phyloP scores from a whole-genome alignment of 2,797 vertebrate genomes.

The Sparidentex hasta region DNA sequence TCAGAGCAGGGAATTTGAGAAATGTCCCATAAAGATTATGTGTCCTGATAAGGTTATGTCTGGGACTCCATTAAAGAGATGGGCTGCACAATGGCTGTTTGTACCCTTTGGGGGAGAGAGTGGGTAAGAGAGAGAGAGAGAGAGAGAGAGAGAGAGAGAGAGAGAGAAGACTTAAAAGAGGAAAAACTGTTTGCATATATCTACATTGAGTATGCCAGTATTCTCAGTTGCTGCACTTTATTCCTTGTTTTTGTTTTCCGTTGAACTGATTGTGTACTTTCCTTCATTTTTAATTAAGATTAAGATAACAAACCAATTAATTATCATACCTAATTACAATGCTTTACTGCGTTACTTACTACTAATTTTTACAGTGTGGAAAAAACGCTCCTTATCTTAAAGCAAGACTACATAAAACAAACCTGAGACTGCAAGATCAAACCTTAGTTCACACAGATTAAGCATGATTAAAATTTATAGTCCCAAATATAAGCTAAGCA shows the following conservation, averaged over 20 bases:
- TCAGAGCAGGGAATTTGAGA: constrained; percentile 83
- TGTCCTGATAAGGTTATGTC: constrained; percentile 84
- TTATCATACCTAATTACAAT: neutral
- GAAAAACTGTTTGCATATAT: constrained; percentile 11
- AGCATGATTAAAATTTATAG: too few relatives aligned
- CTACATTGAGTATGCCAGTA: neutral
- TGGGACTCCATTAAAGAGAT: constrained; percentile 77
- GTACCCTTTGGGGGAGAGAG: constrained; percentile 59
- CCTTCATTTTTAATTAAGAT: neutral
- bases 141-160: constrained; percentile 25
- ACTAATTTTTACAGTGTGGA: neutral
- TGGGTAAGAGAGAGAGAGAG: constrained; percentile 23
- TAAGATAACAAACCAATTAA: neutral
- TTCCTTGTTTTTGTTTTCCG: neutral
- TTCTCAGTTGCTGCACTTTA: neutral
- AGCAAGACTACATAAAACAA: too few relatives aligned
- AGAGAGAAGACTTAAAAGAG: constrained; percentile 26
- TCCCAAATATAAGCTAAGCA: too few relatives aligned
- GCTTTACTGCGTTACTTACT: neutral
- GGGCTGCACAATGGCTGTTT: constrained; percentile 81
- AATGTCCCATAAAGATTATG: constrained; percentile 85
- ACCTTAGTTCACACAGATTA: too few relatives aligned
- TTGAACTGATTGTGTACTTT: neutral
- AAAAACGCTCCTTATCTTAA: neutral
- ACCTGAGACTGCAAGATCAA: too few relatives aligned